Conservation (phyloP, 2,113 vertebrate species). For the Caranx melampygus region DNA sequence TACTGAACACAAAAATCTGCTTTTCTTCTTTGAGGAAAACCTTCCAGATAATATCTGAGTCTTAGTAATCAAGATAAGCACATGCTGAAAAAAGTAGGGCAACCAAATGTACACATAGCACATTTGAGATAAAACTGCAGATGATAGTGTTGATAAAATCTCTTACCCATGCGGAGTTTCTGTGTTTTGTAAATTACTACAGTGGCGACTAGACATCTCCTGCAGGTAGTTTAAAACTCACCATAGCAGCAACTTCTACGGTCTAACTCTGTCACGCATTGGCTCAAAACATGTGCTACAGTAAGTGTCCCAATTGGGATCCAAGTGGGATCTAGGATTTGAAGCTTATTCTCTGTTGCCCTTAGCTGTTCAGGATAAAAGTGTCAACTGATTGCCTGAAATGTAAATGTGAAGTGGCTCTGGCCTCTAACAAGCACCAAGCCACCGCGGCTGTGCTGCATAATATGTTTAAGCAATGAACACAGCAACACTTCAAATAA, state of each 20-base stretch:
- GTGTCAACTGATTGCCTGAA: slow-evolving; percentile 27
- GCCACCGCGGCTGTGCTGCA: slow-evolving; percentile 3
- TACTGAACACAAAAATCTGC: background rate
- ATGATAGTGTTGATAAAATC: background rate
- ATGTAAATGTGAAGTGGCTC: slow-evolving; percentile 39
- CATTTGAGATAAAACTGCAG: slow-evolving; percentile 5
- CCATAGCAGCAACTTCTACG: background rate
- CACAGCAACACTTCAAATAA: slow-evolving; percentile 15
- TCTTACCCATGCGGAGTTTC: background rate
- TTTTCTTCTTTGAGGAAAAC: background rate
- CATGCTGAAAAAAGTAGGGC: background rate
- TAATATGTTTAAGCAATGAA: slow-evolving; percentile 40
- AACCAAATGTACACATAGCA: background rate
- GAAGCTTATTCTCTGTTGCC: slow-evolving; percentile 10
- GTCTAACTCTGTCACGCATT: background rate
- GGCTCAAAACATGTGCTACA: background rate
- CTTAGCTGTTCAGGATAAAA: slow-evolving; percentile 29
- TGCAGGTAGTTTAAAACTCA: background rate
- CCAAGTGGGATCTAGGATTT: slow-evolving; percentile 9
- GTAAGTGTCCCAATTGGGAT: background rate
- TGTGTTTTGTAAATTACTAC: background rate
- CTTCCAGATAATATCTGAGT: background rate
- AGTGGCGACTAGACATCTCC: background rate
- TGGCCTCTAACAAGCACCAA: slow-evolving; percentile 15
- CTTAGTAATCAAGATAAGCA: background rate